Base-by-base conservation (phyloP, 2,797 vertebrate species). In the Neolamprologus multifasciatus region DNA sequence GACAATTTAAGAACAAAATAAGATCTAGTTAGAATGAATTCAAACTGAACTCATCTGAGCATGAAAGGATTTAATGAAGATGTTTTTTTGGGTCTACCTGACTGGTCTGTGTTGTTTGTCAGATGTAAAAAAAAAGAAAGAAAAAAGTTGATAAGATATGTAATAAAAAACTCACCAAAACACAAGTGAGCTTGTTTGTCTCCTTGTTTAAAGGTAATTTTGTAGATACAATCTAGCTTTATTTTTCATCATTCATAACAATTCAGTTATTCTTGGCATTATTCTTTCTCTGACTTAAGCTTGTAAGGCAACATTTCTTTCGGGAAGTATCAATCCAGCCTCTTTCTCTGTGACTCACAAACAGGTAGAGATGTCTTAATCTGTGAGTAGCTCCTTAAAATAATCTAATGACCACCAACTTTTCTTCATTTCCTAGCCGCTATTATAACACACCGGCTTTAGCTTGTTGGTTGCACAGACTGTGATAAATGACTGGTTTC, bases 401-500 rank as follows among this genome's bases (percentile, higher is more conserved):
- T 76, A 76, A 76, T 50, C 43, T 31, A 76, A 76, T 76, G 43
- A 50, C 43, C 71, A 76, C 26, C 81, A 84, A 80, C 50, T 62
- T 83, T 83, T 80, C 59, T 86, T 85, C 12, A 84, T 85, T 78
- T 81, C 78, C 67, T 57, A 76, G 79, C 87, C 84, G 52, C 86
- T 86, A 86, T 86, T 40, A 74, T 77, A 84, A 86, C 86, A 71
- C 7, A 33, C 26, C n/a, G 50, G 17, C 83, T 84, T 83, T 84
- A 84, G 82, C 62, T 54, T 77, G 51, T 74, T 83, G 76, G 69
- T 82, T 76, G 38, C 33, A 69, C 31, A 51, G 43, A 69, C 71
- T 77, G 81, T 88, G 82, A 86, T 88, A 86, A 87, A 88, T 82
- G 80, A 74, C 85, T 80, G 67, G n/a, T 84, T 81, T 84, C 45